Evolutionary conservation across 2,797 vertebrate genomes (phyloP), one percentile per base, ranked within the genome.

Genomic region (Valencia hispanica): DNA sequence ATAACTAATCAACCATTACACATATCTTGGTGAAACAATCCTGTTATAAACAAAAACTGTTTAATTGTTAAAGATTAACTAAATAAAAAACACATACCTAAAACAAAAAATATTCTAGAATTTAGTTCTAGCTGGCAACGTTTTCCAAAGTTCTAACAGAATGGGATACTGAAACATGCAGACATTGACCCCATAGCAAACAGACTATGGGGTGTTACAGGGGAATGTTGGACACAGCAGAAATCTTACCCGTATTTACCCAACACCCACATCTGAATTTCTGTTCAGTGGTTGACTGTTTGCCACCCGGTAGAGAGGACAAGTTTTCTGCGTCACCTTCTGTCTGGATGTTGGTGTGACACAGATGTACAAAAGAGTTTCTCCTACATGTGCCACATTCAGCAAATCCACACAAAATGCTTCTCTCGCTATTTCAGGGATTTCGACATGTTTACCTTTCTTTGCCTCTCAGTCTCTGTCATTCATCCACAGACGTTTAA

Each of bases 291-390:
- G 72, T 55, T 6, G 77, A 74, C 17, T 72, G 74, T 86, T 92
- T 88, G 88, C 85, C 80, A 79, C 69, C 79, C 86, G 87, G 84
- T 83, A 77, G 70, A 32, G 50, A 63, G 72, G 79, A 86, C 85
- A 71, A 77, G 79, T 25, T 22, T 73, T 78, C 87, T 90, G 88
- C 74, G 68, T 94, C 91, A 91, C 83, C 79, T 89, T 75, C 79
- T 73, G 79, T 63, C 73, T 70, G 69, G 74, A 83, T 41, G 41
- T 27, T 5, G 75, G 78, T 73, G 82, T 76, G 68, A 79, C 82
- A 70, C 1, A 8, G 12, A 77, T 55, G 74, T 76, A 78, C 75
- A 80, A 80, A 80, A 75, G 48, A 51, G 39, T 47, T 88, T 84
- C 81, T 17, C 70, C 47, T 66, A 30, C 80, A 78, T 81, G 87